Conservation (phyloP, 2,797 vertebrate genomes). For the Natrix natrix region DNA sequence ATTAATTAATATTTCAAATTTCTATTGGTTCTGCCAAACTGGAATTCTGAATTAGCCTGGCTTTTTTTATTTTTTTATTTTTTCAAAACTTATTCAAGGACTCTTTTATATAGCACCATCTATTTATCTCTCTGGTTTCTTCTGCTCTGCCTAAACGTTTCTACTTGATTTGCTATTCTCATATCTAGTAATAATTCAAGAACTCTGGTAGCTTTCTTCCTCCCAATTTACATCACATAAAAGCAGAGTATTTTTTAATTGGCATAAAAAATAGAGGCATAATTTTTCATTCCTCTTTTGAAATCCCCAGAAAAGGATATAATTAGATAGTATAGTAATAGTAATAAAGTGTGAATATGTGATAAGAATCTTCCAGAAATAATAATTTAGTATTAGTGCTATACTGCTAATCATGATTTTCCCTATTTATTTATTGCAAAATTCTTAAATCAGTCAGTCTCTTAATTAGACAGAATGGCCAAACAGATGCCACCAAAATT, state of each 20-base stretch:
- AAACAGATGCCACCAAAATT: accelerated
- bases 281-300: constrained; percentile 39
- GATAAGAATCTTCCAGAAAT: constrained; percentile 66
- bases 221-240: background rate
- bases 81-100: background rate
- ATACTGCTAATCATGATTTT: constrained; percentile 71
- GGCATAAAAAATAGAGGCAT: constrained; percentile 27
- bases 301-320: constrained; percentile 24
- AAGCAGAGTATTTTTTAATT: constrained; percentile 7
- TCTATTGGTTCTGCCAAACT: background rate
- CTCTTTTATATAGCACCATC: background rate
- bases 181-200: background rate
- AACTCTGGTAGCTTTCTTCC: background rate
- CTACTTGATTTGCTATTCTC: background rate
- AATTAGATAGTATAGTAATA: background rate
- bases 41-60: background rate
- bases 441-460: constrained; percentile 71
- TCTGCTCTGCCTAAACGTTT: background rate
- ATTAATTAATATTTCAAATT: background rate
- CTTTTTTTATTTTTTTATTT: background rate
- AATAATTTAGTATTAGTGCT: constrained; percentile 67
- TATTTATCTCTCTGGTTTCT: background rate
- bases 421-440: constrained; percentile 47
- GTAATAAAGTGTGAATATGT: constrained; percentile 47
- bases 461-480: constrained; percentile 64